Conservation (phyloP, 2,888 invertebrate species). For the Xestoiulus laeticollis region DNA sequence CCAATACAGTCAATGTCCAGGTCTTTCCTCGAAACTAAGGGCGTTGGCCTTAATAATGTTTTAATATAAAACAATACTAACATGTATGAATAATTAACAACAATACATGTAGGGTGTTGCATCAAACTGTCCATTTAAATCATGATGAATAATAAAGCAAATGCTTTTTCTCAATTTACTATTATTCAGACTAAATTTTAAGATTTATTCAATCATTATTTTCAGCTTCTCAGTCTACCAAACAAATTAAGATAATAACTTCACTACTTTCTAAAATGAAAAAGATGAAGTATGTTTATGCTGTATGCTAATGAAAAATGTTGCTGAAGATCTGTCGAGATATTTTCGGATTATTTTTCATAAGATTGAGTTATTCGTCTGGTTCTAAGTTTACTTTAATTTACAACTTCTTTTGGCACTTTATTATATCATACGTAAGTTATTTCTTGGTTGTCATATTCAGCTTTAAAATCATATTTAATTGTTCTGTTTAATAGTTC, state of each 20-base stretch:
- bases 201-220: conserved; percentile 17
- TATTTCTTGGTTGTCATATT: neutral
- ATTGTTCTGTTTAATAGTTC: too few species aligned
- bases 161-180: neutral
- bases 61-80: too few species aligned
- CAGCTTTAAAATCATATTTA: too few species aligned
- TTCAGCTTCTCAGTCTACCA: neutral
- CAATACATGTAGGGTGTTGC: neutral
- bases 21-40: too few species aligned
- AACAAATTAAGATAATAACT: neutral
- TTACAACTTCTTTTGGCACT: neutral
- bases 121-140: neutral
- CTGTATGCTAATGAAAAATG: neutral
- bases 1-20: too few species aligned
- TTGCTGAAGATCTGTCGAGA: neutral
- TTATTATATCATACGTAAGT: neutral
- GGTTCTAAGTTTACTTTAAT: neutral
- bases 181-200: neutral
- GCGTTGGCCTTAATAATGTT: too few species aligned
- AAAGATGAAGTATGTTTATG: neutral
- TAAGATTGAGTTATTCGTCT: conserved; percentile 27
- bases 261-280: too few species aligned
- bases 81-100: neutral
- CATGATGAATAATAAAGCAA: neutral
- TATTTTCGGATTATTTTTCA: conserved; percentile 30